phyloP scores from a whole-genome alignment of 2,797 vertebrate genomes.

The Cichlasoma orientale region DNA sequence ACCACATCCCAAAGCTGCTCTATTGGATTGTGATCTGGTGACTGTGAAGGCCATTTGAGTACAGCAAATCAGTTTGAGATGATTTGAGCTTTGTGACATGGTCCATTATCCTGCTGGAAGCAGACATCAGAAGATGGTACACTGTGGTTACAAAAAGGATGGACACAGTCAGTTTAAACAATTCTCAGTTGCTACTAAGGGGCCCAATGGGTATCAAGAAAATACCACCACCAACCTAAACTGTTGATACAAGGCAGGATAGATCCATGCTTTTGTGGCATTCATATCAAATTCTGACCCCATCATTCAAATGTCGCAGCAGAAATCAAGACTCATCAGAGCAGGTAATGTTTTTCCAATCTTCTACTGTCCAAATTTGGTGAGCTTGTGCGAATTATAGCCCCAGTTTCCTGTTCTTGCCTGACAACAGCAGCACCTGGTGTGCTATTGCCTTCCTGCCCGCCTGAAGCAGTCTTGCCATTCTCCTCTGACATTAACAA shows the following conservation, averaged over 20 bases:
- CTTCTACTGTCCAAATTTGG: background rate
- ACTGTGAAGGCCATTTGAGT: background rate
- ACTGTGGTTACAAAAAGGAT: background rate
- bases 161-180: background rate
- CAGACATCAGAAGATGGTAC: background rate
- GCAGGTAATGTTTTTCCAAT: background rate
- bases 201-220: background rate
- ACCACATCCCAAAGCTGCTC: background rate
- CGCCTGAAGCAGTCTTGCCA: background rate
- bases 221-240: background rate
- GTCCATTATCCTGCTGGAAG: background rate
- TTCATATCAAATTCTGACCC: background rate
- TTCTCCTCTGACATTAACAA: background rate
- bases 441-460: background rate
- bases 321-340: background rate
- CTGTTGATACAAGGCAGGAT: background rate
- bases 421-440: too few species aligned
- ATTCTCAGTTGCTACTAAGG: background rate
- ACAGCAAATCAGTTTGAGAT: background rate
- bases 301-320: background rate
- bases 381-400: background rate
- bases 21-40: background rate
- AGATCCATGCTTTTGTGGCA: background rate
- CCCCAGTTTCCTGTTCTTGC: background rate
- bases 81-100: background rate